A percentile compares a stretch with the other conserved stretches of the same genome.
Conservation (phyloP, 2,888 invertebrate genomes). For the Cheilosia vulpina region DNA sequence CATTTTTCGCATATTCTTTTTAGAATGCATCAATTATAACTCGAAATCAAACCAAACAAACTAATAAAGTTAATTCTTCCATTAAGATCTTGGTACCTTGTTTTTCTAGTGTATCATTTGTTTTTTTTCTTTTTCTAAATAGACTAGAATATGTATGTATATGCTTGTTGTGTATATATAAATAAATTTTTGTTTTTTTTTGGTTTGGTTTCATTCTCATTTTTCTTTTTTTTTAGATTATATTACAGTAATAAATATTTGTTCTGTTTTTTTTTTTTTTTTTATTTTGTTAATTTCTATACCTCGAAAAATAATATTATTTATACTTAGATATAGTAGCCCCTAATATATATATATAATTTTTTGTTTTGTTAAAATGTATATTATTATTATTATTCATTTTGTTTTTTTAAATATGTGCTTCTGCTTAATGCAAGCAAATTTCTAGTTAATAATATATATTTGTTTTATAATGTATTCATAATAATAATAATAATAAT, state of each 20-base stretch:
- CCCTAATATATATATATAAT: slow-evolving; percentile 69
- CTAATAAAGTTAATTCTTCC: slow-evolving; percentile 36
- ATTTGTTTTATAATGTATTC: slow-evolving; percentile 57
- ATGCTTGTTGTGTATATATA: slow-evolving; percentile 74
- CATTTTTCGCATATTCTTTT: slow-evolving; percentile 5
- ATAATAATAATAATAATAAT: slow-evolving; percentile 37
- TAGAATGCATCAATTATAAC: slow-evolving; percentile 20
- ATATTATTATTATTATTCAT: slow-evolving; percentile 57
- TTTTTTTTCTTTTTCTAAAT: slow-evolving; percentile 50
- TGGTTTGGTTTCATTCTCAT: slow-evolving; percentile 47
- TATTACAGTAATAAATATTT: slow-evolving; percentile 70
- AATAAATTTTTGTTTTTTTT: slow-evolving; percentile 62
- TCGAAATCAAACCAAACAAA: slow-evolving; percentile 6
- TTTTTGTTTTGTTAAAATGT: slow-evolving; percentile 52
- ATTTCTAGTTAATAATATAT: slow-evolving; percentile 66
- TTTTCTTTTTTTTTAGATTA: slow-evolving; percentile 58
- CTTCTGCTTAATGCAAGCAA: slow-evolving; percentile 70
- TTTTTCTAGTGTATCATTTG: slow-evolving; percentile 63
- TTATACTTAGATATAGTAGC: slow-evolving; percentile 71
- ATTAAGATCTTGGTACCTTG: slow-evolving; percentile 69
- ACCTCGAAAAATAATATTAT: slow-evolving; percentile 74
- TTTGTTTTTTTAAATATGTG: slow-evolving; percentile 58
- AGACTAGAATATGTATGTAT: slow-evolving; percentile 73
- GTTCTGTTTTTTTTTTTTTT: slow-evolving; percentile 45
- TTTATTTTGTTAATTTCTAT: slow-evolving; percentile 67